phyloP scores from a whole-genome alignment of 2,797 vertebrate species.

The Tokudaia muenninki region DNA sequence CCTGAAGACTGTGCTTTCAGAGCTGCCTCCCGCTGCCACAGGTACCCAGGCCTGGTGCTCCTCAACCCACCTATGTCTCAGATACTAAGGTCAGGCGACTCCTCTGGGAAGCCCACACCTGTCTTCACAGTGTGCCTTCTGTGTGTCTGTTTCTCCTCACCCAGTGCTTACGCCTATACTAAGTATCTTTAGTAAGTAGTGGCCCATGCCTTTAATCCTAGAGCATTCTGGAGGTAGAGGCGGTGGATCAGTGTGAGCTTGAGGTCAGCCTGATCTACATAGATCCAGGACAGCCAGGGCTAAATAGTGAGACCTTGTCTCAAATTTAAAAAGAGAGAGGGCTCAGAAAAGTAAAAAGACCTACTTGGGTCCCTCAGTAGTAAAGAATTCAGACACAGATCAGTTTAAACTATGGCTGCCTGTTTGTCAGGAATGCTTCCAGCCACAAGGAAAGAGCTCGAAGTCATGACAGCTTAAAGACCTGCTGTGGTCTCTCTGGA shows the following conservation, averaged over 20 bases:
- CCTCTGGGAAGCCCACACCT: not conserved
- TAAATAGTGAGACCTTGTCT: not conserved
- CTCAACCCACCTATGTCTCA: not conserved
- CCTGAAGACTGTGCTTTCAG: slow-evolving; percentile 95
- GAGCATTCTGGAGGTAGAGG: not conserved
- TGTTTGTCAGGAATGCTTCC: slow-evolving; percentile 42
- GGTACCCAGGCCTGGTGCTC: slow-evolving; percentile 86
- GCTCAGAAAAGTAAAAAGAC: not conserved
- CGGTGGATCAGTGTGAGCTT: too few relatives aligned
- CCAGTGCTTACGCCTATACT: not conserved
- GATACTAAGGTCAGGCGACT: not conserved
- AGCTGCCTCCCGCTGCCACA: slow-evolving; percentile 93
- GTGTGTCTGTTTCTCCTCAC: not conserved
- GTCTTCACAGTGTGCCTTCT: not conserved
- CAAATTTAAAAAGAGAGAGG: not conserved
- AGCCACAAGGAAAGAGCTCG: not conserved
- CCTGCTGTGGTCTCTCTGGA: not conserved
- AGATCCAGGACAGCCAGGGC: not conserved
- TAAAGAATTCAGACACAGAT: not conserved
- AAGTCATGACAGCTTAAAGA: slow-evolving; percentile 1
- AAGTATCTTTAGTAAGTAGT: not conserved
- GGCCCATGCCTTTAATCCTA: not conserved
- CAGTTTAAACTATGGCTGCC: not conserved
- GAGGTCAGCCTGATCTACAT: not conserved
- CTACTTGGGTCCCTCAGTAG: not conserved